A percentile compares a stretch with the other conserved stretches of the same genome.
Conservation (phyloP, 2,888 invertebrate genomes). For the Drosophila lacicola region DNA sequence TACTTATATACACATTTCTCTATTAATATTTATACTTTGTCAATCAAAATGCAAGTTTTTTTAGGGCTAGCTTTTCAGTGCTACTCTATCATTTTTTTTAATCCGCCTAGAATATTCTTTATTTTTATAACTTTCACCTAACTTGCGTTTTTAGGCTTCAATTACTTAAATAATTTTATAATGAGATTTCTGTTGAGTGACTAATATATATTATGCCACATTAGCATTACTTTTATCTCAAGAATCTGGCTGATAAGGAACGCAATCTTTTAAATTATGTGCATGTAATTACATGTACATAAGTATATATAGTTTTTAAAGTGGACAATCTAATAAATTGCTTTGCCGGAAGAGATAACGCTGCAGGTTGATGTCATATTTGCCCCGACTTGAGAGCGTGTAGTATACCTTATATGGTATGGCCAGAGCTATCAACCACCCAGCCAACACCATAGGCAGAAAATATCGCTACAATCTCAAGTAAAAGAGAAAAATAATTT, state of each 20-base stretch:
- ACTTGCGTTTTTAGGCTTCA: too few species aligned
- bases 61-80: too few species aligned
- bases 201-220: slow-evolving; percentile 5
- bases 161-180: too few species aligned
- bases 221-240: slow-evolving; percentile 16
- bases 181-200: not conserved
- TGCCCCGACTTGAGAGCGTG: slow-evolving; percentile 10
- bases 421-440: not conserved
- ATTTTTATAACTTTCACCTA: too few species aligned
- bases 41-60: too few species aligned
- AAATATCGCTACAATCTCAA: slow-evolving; percentile 39
- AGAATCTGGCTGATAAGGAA: slow-evolving; percentile 29
- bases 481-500: slow-evolving; percentile 20
- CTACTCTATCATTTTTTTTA: too few species aligned
- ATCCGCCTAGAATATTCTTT: too few species aligned
- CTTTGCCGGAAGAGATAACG: slow-evolving; percentile 50
- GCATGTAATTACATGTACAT: slow-evolving; percentile 12
- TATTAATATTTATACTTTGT: too few species aligned
- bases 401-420: slow-evolving; percentile 17
- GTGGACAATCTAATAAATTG: slow-evolving; percentile 65
- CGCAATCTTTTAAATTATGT: slow-evolving; percentile 22
- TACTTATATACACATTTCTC: too few species aligned
- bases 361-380: slow-evolving; percentile 60
- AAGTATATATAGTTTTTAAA: slow-evolving; percentile 47
- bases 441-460: slow-evolving; percentile 7